Evolutionary conservation across 2,113 vertebrate genomes (phyloP).

Genomic region (Stigmatopora nigra): DNA sequence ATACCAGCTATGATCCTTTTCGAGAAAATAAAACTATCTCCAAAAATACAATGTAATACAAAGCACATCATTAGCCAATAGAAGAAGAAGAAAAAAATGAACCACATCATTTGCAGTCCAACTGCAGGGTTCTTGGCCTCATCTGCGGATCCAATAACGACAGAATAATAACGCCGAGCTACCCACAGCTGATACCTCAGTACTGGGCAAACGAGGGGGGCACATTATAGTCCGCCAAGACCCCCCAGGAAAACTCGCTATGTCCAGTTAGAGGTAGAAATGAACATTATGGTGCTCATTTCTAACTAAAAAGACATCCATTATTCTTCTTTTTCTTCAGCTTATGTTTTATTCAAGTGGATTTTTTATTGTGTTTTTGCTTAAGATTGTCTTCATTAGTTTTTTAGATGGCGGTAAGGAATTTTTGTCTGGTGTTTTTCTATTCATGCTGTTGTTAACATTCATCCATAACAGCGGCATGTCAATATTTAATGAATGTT

Average conservation of each 20-base stretch:
- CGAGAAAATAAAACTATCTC: too few species aligned
- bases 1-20: too few species aligned
- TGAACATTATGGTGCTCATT: conserved; percentile 27
- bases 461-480: conserved; percentile 17
- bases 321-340: background rate
- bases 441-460: conserved; percentile 17
- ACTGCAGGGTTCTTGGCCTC: conserved; percentile 47
- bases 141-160: conserved; percentile 55
- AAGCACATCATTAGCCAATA: too few species aligned
- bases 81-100: background rate
- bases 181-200: conserved; percentile 12
- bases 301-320: conserved; percentile 21
- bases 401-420: conserved; percentile 18
- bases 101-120: background rate
- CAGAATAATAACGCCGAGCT: conserved; percentile 27
- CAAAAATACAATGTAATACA: too few species aligned
- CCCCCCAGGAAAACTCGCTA: conserved; percentile 3
- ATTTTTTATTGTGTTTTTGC: conserved; percentile 25
- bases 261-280: conserved; percentile 28
- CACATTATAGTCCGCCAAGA: conserved; percentile 29
- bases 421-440: conserved; percentile 37
- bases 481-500: conserved; percentile 61
- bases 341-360: conserved; percentile 51
- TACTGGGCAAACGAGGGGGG: conserved; percentile 18
- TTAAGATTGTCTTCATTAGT: conserved; percentile 27